Evolutionary conservation across 1,140 invertebrate species (phyloP), one percentile per base, ranked within the genome.

Genomic region (Pogonognathellus flavescens): DNA sequence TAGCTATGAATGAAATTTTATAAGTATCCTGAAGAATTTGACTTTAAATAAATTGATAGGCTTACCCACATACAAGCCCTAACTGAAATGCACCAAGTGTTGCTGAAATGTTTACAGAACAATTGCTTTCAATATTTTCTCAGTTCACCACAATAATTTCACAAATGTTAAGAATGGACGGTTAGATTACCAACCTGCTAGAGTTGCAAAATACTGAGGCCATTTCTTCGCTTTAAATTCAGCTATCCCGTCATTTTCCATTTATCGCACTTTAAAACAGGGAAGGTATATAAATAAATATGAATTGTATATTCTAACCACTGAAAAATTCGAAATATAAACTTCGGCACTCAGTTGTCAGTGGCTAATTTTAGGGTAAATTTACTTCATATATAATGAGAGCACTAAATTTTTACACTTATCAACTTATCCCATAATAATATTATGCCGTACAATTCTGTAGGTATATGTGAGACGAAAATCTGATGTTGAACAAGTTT

Each of bases 1-100:
- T 66, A 66, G 13, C 10, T 11, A 25, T 55, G 11, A 2, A 55
- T 55, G 16, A 55, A 55, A 55, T 55, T 11, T 55, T 55, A 5
- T 16, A 53, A 8, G 13, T 55, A 3, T 55, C 11, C 9, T 55
- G 16, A 10, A 55, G 3, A 16, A 55, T 11, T 14, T 14, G 1
- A 9, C 53, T 14, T 55, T 55, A 14, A n/a, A n/a, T n/a, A n/a
- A n/a, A n/a, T n/a, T n/a, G n/a, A n/a, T n/a, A n/a, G n/a, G n/a
- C 18, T 66, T 66, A 66, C 62, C 57, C 81, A 20, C 60, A 60
- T 14, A 62, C 22, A 8, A 62, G 25, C 2, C 81, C 81, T 1
- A 82, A 57, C 31, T 53, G 31, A 82, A 82, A 82, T 82, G 20
- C 81, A 9, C 81, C 81, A n/a, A 82, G 57, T 18, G 41, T 62